Percentiles rank a stretch among this genome's conserved stretches.
Evolutionary conservation across 1,140 invertebrate species (phyloP).

Genomic region (Lucilia cuprina): DNA sequence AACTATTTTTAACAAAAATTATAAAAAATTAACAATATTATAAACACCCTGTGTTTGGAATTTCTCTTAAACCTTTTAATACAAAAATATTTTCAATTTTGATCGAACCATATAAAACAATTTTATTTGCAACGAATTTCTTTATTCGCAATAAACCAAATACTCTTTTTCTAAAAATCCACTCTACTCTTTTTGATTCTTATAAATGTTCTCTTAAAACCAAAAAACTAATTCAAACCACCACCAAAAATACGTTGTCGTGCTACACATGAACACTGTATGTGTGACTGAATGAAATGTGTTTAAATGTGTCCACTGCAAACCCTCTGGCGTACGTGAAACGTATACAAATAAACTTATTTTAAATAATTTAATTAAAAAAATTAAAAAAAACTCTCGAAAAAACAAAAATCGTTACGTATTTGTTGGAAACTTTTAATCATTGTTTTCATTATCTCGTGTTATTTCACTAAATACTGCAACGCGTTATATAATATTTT

Average conservation of each 20-base stretch:
- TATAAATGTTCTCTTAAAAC: conserved; percentile 14
- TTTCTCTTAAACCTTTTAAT: conserved; percentile 11
- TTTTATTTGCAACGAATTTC: neutral
- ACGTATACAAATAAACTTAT: neutral
- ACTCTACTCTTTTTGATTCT: neutral
- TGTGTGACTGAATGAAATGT: neutral
- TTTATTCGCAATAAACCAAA: neutral
- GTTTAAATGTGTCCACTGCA: neutral
- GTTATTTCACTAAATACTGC: neutral
- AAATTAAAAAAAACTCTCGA: neutral
- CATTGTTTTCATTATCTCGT: too few relatives aligned
- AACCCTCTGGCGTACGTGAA: neutral
- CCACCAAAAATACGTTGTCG: neutral
- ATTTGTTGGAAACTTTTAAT: neutral
- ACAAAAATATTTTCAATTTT: neutral
- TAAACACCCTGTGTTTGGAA: conserved; percentile 16
- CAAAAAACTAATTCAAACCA: neutral
- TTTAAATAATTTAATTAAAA: neutral
- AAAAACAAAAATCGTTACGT: conserved; percentile 3
- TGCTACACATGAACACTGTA: neutral
- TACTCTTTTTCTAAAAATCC: neutral
- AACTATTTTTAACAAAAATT: neutral
- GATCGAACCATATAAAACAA: neutral
- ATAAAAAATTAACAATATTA: neutral
- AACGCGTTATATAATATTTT: neutral